phyloP scores from a whole-genome alignment of 2,888 invertebrate species.

The Thymelicus sylvestris region DNA sequence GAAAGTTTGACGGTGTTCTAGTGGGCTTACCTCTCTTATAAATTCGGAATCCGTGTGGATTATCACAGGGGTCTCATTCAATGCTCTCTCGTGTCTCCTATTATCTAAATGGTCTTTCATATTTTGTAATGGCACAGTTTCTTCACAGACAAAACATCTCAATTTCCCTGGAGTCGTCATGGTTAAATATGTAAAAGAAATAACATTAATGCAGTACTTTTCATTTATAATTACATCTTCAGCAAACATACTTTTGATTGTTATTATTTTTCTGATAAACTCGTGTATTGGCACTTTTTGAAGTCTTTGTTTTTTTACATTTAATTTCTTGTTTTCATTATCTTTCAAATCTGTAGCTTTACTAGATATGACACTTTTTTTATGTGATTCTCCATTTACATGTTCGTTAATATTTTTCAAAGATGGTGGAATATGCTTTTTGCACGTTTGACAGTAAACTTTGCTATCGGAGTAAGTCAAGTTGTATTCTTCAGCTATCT shows the following conservation, averaged over 20 bases:
- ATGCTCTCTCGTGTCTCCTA: constrained; percentile 37
- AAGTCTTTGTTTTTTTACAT: constrained; percentile 42
- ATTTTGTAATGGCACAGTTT: constrained; percentile 16
- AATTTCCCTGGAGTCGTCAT: constrained; percentile 1
- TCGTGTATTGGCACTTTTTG: constrained; percentile 28
- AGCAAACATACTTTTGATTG: constrained; percentile 36
- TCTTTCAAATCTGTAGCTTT: constrained; percentile 21
- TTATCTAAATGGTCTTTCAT: constrained; percentile 39
- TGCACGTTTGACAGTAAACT: not conserved
- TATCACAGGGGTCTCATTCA: constrained; percentile 45
- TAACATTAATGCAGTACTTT: constrained; percentile 46
- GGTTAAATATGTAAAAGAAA: constrained; percentile 45
- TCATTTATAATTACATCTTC: constrained; percentile 52
- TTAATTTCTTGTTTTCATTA: constrained; percentile 41
- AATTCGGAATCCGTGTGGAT: constrained; percentile 53
- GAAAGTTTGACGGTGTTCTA: too few species aligned
- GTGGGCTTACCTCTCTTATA: constrained; percentile 56
- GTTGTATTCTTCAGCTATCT: not conserved
- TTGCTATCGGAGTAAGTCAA: not conserved
- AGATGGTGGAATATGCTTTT: not conserved
- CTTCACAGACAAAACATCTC: constrained; percentile 47
- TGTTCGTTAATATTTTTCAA: not conserved
- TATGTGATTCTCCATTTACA: not conserved
- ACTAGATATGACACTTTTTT: not conserved
- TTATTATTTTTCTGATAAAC: constrained; percentile 40